Percentiles rank a stretch among this genome's conserved stretches.
These are phyloP conservation scores for Diachrysia chrysitis DNA, from an alignment of 2,888 invertebrate genomes.

Conservation along the genomic window DNA sequence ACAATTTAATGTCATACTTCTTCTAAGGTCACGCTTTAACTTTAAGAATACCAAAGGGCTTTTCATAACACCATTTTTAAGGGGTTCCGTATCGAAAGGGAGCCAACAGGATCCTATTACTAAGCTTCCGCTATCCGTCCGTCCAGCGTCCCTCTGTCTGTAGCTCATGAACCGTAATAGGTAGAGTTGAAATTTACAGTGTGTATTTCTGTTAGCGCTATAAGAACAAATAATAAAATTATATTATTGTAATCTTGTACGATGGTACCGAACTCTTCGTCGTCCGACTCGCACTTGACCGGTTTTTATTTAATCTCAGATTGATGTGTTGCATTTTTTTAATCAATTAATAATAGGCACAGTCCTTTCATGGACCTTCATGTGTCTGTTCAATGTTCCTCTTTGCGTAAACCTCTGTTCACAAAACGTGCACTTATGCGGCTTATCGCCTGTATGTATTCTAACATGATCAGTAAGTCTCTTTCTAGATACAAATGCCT, in stretches of 20 bases:
- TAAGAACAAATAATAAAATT: too few species aligned
- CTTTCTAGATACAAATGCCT: conserved; percentile 79
- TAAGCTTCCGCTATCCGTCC: too few species aligned
- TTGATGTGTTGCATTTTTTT: neutral
- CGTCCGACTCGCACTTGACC: too few species aligned
- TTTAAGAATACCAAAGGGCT: neutral
- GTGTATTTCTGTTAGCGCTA: too few species aligned
- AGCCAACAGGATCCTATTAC: too few species aligned
- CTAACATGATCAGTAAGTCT: conserved; percentile 79
- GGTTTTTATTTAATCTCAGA: neutral
- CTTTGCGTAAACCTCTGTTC: conserved; percentile 82
- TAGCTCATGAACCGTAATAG: too few species aligned
- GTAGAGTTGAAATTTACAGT: too few species aligned
- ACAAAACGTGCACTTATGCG: conserved; percentile 79
- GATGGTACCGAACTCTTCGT: too few species aligned
- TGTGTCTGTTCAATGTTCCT: conserved; percentile 82
- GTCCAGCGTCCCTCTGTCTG: too few species aligned
- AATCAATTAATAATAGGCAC: conserved; percentile 28
- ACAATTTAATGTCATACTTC: neutral
- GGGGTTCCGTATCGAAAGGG: too few species aligned
- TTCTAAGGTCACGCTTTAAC: neutral
- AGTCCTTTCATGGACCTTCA: conserved; percentile 80
- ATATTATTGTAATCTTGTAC: too few species aligned
- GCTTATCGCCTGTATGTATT: conserved; percentile 84
- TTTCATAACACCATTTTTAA: too few species aligned